A percentile compares a stretch with the other conserved stretches of the same genome.
Conservation (phyloP, 1,140 invertebrate species). For the Trichogramma pretiosum region DNA sequence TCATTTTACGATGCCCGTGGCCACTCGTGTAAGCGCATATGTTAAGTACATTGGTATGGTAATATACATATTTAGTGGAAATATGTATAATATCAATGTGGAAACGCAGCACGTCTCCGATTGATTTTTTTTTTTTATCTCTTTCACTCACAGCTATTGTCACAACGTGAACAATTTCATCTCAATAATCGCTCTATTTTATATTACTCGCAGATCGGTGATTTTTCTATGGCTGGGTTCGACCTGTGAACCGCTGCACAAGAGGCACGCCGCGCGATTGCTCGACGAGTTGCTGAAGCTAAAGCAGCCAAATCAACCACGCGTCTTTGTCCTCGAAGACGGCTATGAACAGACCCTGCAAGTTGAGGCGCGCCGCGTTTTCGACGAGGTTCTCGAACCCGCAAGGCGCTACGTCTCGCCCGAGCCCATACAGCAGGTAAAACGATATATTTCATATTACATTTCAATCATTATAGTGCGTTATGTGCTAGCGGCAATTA, state of each 20-base stretch:
- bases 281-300: conserved; percentile 33
- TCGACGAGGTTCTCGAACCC: conserved; percentile 63
- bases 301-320: conserved; percentile 31
- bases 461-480: no score
- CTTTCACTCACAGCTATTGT: no score
- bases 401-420: conserved; percentile 54
- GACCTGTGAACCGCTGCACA: conserved; percentile 33
- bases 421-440: conserved; percentile 32
- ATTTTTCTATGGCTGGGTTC: conserved; percentile 42
- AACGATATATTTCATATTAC: no score
- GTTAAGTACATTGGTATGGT: no score
- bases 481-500: no score
- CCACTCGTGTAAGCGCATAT: not conserved
- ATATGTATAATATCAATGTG: not conserved
- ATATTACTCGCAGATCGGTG: conserved; percentile 30
- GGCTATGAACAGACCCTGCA: conserved; percentile 71
- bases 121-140: no score
- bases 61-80: no score
- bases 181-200: conserved; percentile 1
- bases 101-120: no score
- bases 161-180: not conserved
- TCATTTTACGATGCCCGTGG: no score
- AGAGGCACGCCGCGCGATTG: conserved; percentile 35
- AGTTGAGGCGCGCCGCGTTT: conserved; percentile 53
- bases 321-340: conserved; percentile 73